Percentiles rank a stretch among this genome's conserved stretches.
Evolutionary conservation across 2,113 vertebrate genomes (phyloP).

Genomic region (Elephas maximus): DNA sequence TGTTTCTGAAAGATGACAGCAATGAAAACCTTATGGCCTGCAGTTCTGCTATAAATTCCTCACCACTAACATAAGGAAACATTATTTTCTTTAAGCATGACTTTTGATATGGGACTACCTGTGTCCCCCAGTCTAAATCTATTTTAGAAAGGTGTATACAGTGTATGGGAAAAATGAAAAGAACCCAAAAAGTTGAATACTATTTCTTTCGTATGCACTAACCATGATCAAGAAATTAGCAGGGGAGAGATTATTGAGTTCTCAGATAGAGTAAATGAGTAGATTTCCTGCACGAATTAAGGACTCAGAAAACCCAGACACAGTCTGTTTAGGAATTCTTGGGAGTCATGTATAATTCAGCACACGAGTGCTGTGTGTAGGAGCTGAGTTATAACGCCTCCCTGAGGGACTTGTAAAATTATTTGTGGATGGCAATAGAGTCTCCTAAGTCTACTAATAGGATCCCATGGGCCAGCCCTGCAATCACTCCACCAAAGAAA

Average conservation of each 20-base stretch:
- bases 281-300: conserved; percentile 15
- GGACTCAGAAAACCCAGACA: rapidly evolving
- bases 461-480: not conserved
- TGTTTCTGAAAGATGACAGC: too few relatives aligned
- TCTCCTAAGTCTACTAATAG: not conserved
- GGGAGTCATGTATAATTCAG: not conserved
- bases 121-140: not conserved
- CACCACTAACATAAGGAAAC: not conserved
- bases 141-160: not conserved
- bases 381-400: not conserved
- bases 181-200: not conserved
- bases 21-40: too few relatives aligned
- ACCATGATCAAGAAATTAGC: not conserved
- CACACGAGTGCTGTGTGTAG: not conserved
- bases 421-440: not conserved
- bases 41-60: not conserved
- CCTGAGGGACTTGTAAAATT: not conserved
- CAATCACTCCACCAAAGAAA: not conserved
- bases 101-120: not conserved
- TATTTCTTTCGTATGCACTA: not conserved
- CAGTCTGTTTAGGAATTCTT: not conserved
- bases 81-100: not conserved
- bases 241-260: not conserved
- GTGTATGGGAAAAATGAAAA: not conserved
- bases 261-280: not conserved